These are phyloP conservation scores for Noturus placidus DNA, from an alignment of 2,113 vertebrate species.

Conservation along the genomic window DNA sequence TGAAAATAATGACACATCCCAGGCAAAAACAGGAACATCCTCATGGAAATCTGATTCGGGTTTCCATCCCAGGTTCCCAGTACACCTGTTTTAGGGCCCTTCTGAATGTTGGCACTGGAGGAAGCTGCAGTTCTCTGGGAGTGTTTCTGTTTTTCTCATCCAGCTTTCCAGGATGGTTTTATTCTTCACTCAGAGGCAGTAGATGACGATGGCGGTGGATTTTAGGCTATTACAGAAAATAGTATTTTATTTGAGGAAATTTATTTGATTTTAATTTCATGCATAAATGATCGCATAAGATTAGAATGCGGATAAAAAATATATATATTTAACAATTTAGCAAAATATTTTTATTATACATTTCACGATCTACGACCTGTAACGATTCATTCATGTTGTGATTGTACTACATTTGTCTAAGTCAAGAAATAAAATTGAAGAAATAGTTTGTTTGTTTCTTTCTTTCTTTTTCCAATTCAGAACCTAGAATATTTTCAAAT, in stretches of 20 bases:
- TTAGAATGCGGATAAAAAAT: not conserved
- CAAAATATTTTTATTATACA: not conserved
- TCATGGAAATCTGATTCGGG: conserved; percentile 18
- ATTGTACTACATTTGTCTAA: too few relatives aligned
- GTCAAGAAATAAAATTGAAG: not conserved
- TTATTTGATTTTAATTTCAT: not conserved
- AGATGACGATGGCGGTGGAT: not conserved
- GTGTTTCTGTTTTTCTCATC: not conserved
- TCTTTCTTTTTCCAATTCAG: not conserved
- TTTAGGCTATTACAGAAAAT: not conserved
- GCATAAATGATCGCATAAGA: not conserved
- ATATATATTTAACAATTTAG: not conserved
- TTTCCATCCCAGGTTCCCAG: conserved; percentile 31
- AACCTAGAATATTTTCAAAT: not conserved
- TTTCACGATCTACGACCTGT: not conserved
- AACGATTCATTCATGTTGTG: not conserved
- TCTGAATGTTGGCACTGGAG: conserved; percentile 18
- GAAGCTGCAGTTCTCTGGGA: not conserved
- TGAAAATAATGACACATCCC: conserved; percentile 31
- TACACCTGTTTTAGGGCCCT: conserved; percentile 33
- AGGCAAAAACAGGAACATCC: conserved; percentile 23
- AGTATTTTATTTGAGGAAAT: not conserved
- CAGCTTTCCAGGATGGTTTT: not conserved
- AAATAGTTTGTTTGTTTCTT: not conserved
- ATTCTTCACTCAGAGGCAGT: not conserved